These are phyloP conservation scores for Drosophila pseudoobscura DNA, from an alignment of 1,140 invertebrate species.

Conservation along the genomic window DNA sequence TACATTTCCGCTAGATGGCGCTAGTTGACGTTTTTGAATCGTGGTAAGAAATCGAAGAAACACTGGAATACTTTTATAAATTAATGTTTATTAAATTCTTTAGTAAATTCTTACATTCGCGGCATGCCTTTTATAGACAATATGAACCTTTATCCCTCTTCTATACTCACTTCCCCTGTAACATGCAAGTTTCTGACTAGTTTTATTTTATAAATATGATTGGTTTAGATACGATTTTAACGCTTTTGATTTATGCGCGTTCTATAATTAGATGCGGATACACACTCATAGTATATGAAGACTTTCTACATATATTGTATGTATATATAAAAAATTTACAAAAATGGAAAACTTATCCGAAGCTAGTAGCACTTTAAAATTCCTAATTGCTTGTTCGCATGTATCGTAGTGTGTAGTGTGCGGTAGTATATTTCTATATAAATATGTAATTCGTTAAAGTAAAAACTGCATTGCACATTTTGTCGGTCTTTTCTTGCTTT, in stretches of 20 bases:
- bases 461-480: conserved; percentile 78
- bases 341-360: conserved; percentile 63
- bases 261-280: conserved; percentile 31
- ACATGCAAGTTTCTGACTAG: conserved; percentile 44
- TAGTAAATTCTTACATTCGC: conserved; percentile 55
- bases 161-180: conserved; percentile 18
- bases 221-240: conserved; percentile 39
- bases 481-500: conserved; percentile 37
- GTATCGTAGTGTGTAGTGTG: conserved; percentile 26
- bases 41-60: too few relatives aligned
- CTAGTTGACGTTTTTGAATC: too few relatives aligned
- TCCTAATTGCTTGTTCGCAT: conserved; percentile 25
- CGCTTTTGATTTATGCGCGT: conserved; percentile 51
- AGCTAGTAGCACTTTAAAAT: conserved; percentile 49
- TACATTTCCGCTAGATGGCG: too few relatives aligned
- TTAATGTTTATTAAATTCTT: conserved; percentile 51
- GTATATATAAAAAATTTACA: conserved; percentile 64
- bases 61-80: background rate
- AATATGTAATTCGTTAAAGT: conserved; percentile 58
- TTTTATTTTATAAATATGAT: background rate
- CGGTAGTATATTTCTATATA: conserved; percentile 31
- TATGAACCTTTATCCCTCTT: conserved; percentile 17
- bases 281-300: conserved; percentile 28
- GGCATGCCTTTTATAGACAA: conserved; percentile 44
- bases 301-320: conserved; percentile 34